Conservation (phyloP, 2,888 invertebrate genomes). For the Hetaerina titia region DNA sequence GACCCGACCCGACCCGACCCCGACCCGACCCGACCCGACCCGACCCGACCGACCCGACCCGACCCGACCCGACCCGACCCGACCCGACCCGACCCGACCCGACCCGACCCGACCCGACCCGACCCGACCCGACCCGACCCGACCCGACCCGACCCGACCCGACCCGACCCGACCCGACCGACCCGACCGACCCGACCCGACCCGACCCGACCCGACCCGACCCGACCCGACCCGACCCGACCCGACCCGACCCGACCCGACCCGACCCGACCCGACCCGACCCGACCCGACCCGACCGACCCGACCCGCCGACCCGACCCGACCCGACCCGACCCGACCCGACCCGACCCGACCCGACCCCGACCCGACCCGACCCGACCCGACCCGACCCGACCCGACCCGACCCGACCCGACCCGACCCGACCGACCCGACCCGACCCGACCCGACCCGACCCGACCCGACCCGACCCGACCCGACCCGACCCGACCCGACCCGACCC, state of each 20-base stretch:
- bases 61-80: not conserved
- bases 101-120: not conserved
- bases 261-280: constrained; percentile 26
- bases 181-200: not conserved
- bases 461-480: not conserved
- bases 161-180: not conserved
- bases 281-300: constrained; percentile 18
- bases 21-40: constrained; percentile 20
- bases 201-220: not conserved
- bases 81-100: no score
- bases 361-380: not conserved
- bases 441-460: not conserved
- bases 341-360: constrained; percentile 18
- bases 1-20: constrained; percentile 25
- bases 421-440: not conserved
- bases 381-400: not conserved
- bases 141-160: no score
- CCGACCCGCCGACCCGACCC: constrained; percentile 28
- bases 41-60: not conserved
- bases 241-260: constrained; percentile 29
- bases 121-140: constrained; percentile 4
- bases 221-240: constrained; percentile 16
- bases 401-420: not conserved
- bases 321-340: constrained; percentile 23
- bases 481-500: not conserved